A percentile compares a stretch with the other conserved stretches of the same genome.
phyloP scores from a whole-genome alignment of 2,797 vertebrate species.

The Emydoidea blandingii region DNA sequence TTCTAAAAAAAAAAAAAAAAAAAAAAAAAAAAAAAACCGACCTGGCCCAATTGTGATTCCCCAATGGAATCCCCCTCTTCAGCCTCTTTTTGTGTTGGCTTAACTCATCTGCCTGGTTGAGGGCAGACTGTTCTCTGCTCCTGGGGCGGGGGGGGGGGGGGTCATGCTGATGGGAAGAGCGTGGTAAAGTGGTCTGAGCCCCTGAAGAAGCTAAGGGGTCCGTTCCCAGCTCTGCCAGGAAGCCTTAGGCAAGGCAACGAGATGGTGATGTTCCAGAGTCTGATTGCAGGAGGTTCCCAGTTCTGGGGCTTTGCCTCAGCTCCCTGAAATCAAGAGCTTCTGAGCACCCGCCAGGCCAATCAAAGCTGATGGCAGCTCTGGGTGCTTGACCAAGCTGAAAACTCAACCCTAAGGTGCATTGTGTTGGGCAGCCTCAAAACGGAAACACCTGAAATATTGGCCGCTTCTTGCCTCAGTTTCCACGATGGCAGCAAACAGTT shows the following conservation, averaged over 20 bases:
- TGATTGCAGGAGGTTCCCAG: background rate
- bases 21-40: no score
- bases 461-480: background rate
- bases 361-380: background rate
- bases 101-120: background rate
- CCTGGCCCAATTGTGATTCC: background rate
- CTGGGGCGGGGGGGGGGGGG: accelerated
- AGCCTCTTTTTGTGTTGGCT: background rate
- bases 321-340: background rate
- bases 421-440: background rate
- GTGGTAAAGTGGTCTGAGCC: background rate
- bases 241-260: no score
- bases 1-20: background rate
- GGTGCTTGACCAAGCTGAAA: background rate
- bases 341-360: background rate
- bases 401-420: background rate
- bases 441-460: background rate
- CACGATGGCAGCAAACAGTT: background rate
- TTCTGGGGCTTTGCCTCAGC: background rate
- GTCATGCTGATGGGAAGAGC: background rate
- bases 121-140: background rate
- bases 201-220: background rate
- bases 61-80: background rate
- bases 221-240: background rate
- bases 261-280: background rate